These are phyloP conservation scores for Prionchulus punctatus DNA, from an alignment of 2,888 invertebrate genomes.

Conservation along the genomic window DNA sequence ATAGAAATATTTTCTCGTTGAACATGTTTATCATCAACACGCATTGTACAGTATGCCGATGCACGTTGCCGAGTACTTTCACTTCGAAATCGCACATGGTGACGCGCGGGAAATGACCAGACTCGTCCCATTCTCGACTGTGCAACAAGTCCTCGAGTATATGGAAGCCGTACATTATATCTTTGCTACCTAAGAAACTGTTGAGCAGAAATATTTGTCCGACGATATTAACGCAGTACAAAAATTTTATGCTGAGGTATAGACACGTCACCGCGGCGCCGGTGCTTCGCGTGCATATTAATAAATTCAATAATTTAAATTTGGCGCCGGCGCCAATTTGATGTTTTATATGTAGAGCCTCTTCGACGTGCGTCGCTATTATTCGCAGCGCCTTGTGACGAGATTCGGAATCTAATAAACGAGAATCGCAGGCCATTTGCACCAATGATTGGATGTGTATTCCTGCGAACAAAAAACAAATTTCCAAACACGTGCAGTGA, in stretches of 20 bases:
- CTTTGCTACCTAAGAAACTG: slow-evolving; percentile 28
- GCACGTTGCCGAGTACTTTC: slow-evolving; percentile 31
- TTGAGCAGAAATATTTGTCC: slow-evolving; percentile 31
- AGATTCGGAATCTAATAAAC: slow-evolving; percentile 28
- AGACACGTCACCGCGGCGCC: slow-evolving; percentile 31
- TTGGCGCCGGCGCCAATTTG: slow-evolving; percentile 15
- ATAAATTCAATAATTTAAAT: slow-evolving; percentile 25
- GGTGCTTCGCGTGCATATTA: slow-evolving; percentile 29
- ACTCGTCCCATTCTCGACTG: slow-evolving; percentile 31
- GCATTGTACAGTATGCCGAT: slow-evolving; percentile 30
- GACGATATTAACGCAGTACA: slow-evolving; percentile 30
- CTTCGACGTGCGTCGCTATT: slow-evolving; percentile 31
- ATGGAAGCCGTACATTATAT: slow-evolving; percentile 30
- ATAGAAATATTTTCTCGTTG: slow-evolving; percentile 22
- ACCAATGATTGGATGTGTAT: slow-evolving; percentile 32
- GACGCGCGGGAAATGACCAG: slow-evolving; percentile 23
- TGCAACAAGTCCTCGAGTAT: slow-evolving; percentile 30
- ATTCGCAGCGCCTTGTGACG: slow-evolving; percentile 27
- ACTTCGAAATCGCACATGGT: slow-evolving; percentile 33
- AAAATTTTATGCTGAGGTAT: slow-evolving; percentile 23
- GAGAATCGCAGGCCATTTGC: slow-evolving; percentile 32
- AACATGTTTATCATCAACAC: slow-evolving; percentile 29
- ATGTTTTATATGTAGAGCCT: slow-evolving; percentile 30
- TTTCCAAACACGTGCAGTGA: too few species aligned
- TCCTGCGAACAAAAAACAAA: slow-evolving; percentile 17